Evolutionary conservation across 2,113 vertebrate genomes (phyloP).

Genomic region (Chroicocephalus ridibundus): DNA sequence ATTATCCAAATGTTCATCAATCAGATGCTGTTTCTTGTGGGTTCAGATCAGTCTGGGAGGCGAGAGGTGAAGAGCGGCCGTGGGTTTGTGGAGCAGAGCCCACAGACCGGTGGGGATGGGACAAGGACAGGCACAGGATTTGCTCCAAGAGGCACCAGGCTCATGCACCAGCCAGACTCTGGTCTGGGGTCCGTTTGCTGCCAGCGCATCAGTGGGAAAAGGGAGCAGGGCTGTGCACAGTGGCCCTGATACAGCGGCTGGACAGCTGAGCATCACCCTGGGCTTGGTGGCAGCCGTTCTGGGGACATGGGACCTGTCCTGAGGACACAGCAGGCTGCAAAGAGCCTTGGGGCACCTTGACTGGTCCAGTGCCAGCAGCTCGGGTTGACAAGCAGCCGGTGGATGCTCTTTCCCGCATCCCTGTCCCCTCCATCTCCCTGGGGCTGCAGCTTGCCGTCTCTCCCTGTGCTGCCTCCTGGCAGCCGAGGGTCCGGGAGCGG

Average conservation of each 20-base stretch:
- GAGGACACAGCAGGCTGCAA: neutral
- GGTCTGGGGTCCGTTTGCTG: neutral
- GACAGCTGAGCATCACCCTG: neutral
- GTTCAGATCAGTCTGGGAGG: neutral
- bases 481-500: neutral
- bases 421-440: neutral
- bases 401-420: neutral
- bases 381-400: neutral
- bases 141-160: neutral
- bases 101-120: neutral
- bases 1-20: neutral
- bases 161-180: neutral
- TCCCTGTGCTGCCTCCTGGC: neutral
- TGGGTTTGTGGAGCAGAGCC: neutral
- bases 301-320: fast-evolving
- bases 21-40: neutral
- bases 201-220: fast-evolving
- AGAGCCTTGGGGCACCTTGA: fast-evolving
- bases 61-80: neutral
- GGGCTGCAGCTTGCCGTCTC: neutral
- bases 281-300: fast-evolving
- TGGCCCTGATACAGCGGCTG: too few relatives aligned
- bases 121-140: neutral
- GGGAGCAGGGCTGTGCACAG: too few relatives aligned
- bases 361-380: neutral